Base-by-base conservation (phyloP, 2,797 vertebrate species). In the Microhierax caerulescens region DNA sequence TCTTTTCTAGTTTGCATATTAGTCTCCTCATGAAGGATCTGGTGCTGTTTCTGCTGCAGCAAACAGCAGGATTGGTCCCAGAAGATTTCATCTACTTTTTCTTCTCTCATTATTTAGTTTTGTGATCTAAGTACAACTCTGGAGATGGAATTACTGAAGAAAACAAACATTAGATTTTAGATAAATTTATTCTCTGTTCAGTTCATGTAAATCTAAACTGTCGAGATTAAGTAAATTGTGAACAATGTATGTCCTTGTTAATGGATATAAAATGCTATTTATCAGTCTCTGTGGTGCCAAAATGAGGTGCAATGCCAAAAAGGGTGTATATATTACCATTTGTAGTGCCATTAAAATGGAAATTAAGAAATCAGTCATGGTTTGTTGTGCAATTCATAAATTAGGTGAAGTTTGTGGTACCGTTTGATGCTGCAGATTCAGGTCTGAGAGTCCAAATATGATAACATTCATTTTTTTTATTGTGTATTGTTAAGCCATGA, bases 281-380 rank as follows among this genome's bases (percentile, higher is more conserved):
- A 88, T 88, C 85, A 60, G 74, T 65, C 86, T 96, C 74, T 56
- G 36, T 89, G 50, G 47, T 92, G 84, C 88, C 91, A 85, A 92
- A 96, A 93, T 78, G 86, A 89, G 81, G 59, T 92, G 19, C 28
- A 67, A 36, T 89, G 80, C 77, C 78, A 94, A 85, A 95, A 96
- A 91, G 68, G 28, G 50, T 93, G 45, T 97, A 96, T 94, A 97
- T 95, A 94, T 93, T 95, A 50, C 72, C 60, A 81, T 92, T 95
- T 94, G 75, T 88, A 91, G 81, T 92, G 64, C 47, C 60, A 94
- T 96, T 97, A 96, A 96, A 95, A 96, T 95, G 90, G 70, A 96
- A 96, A 96, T 96, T 51, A 95, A 70, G 65, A 54, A 91, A 95
- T 97, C 45, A 72, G 5, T 96, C 90, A 93, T 61, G 10, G 14